Evolutionary conservation across 1,140 invertebrate genomes (phyloP).

Genomic region (Coenobita brevimanus): DNA sequence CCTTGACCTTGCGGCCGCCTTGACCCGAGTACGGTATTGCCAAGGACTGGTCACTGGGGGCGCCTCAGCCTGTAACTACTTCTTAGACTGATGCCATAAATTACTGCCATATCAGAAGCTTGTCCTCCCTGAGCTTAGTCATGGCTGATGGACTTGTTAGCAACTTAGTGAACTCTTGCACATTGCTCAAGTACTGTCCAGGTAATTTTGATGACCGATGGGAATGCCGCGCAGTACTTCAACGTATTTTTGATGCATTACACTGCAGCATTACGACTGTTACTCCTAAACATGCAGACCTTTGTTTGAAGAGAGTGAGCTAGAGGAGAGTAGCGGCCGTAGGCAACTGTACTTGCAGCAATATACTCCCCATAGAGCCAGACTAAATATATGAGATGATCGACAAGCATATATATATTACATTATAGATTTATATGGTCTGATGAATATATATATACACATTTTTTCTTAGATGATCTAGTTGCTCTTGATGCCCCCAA

Average conservation of each 20-base stretch:
- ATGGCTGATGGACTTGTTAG: slow-evolving; percentile 35
- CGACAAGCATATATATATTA: too few species aligned
- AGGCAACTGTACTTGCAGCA: slow-evolving; percentile 25
- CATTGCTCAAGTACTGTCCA: slow-evolving; percentile 45
- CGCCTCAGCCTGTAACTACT: slow-evolving; percentile 7
- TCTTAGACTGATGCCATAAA: slow-evolving; percentile 31
- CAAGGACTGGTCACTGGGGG: slow-evolving; percentile 3
- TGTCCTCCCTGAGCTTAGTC: slow-evolving; percentile 30
- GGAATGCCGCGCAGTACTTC: slow-evolving; percentile 30
- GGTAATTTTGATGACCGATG: slow-evolving; percentile 43
- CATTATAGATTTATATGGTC: background rate
- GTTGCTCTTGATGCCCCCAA: slow-evolving; percentile 32
- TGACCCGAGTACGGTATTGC: slow-evolving; percentile 39
- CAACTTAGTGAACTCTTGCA: slow-evolving; percentile 29
- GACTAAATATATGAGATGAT: too few species aligned
- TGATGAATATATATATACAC: background rate
- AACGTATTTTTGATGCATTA: slow-evolving; percentile 21
- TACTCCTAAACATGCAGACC: slow-evolving; percentile 5
- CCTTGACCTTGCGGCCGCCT: slow-evolving; percentile 7
- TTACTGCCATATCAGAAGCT: slow-evolving; percentile 9
- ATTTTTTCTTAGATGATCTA: slow-evolving; percentile 34
- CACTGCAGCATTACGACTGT: slow-evolving; percentile 12
- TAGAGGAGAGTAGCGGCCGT: slow-evolving; percentile 30
- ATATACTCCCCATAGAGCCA: slow-evolving; percentile 14
- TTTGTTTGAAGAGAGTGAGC: slow-evolving; percentile 12